Evolutionary conservation across 2,888 invertebrate species (phyloP).

Genomic region (Prosopocoilus inquinatus): DNA sequence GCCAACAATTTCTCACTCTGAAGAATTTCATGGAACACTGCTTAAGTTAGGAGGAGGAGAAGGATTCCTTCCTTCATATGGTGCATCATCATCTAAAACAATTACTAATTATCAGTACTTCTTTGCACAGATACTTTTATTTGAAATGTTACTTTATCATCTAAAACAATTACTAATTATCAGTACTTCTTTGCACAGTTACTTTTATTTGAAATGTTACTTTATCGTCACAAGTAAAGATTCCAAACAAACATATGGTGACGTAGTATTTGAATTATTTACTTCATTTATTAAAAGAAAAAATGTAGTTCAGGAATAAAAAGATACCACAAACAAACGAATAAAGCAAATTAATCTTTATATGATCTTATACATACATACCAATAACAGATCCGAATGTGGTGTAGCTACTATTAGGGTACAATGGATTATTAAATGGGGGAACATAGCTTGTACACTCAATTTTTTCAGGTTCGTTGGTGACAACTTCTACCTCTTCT

Average conservation of each 20-base stretch:
- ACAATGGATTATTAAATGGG: conserved; percentile 51
- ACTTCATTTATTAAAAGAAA: too few species aligned
- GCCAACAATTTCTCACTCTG: not conserved
- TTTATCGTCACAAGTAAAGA: too few species aligned
- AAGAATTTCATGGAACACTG: conserved; percentile 21
- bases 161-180: not conserved
- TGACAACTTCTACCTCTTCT: conserved; percentile 33
- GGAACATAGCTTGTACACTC: conserved; percentile 46
- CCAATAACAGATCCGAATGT: conserved; percentile 46
- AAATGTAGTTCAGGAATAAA: too few species aligned
- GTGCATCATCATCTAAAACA: conserved; percentile 47
- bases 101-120: not conserved
- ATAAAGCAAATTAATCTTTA: too few species aligned
- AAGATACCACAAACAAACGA: too few species aligned
- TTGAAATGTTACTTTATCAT: not conserved
- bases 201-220: too few species aligned
- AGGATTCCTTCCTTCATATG: conserved; percentile 50
- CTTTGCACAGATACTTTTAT: not conserved
- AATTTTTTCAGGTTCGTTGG: conserved; percentile 28
- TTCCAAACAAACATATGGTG: too few species aligned
- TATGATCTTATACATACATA: conserved; percentile 33
- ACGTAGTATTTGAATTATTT: too few species aligned
- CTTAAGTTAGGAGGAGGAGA: conserved; percentile 48
- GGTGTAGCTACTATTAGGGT: conserved; percentile 48
- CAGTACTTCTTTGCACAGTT: not conserved